Evolutionary conservation across 1,140 invertebrate genomes (phyloP).

Genomic region (Lepidurus apus): DNA sequence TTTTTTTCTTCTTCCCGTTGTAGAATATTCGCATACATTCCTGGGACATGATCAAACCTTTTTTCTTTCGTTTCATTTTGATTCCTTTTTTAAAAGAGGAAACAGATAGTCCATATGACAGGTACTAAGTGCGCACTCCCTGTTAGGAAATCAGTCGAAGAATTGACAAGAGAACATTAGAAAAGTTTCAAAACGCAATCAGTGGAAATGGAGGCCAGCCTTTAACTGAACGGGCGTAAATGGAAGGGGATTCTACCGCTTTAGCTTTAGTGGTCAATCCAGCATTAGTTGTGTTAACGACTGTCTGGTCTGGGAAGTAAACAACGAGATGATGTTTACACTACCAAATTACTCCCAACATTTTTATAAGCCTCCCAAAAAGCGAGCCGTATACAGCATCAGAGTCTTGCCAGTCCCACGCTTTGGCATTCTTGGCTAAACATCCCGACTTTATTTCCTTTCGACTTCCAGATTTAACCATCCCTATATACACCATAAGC

Average conservation of each 20-base stretch:
- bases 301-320: background rate
- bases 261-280: background rate
- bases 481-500: background rate
- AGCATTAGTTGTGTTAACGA: background rate
- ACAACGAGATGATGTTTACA: background rate
- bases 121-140: background rate
- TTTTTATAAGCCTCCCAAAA: conserved; percentile 19
- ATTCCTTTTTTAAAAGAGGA: too few species aligned
- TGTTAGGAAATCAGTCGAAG: background rate
- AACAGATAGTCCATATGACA: background rate
- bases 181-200: background rate
- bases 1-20: background rate
- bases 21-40: too few species aligned
- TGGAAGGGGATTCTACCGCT: background rate
- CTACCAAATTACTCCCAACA: conserved; percentile 13
- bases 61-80: too few species aligned
- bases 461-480: background rate
- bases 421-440: conserved; percentile 18
- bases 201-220: background rate
- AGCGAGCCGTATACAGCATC: background rate
- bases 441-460: background rate
- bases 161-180: background rate
- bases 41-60: too few species aligned
- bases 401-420: background rate
- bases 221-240: conserved; percentile 5